Evolutionary conservation across 2,113 vertebrate genomes (phyloP).

Genomic region (Brachirus orientalis): DNA sequence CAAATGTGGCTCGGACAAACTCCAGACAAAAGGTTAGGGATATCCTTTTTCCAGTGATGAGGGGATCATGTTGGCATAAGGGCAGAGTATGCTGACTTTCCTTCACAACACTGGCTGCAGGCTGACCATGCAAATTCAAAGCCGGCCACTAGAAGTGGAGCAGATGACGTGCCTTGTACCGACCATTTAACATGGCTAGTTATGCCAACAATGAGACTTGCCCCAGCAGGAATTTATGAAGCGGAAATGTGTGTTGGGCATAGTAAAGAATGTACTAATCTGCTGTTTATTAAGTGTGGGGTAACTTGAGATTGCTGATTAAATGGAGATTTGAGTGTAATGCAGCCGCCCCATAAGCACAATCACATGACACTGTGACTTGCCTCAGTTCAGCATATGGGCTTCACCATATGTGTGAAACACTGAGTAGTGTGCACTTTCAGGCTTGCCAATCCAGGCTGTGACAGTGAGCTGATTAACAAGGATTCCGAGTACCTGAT

Average conservation of each 20-base stretch:
- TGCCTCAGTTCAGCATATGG: constrained; percentile 80
- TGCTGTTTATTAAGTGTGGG: constrained; percentile 95
- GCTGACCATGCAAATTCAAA: constrained; percentile 54
- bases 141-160: constrained; percentile 71
- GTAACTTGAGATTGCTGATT: constrained; percentile 94
- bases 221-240: constrained; percentile 84
- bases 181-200: constrained; percentile 85
- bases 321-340: constrained; percentile 92
- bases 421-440: constrained; percentile 73
- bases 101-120: constrained; percentile 51
- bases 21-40: constrained; percentile 74
- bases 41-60: constrained; percentile 75
- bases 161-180: constrained; percentile 84
- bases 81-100: constrained; percentile 38
- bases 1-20: constrained; percentile 63
- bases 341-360: constrained; percentile 74
- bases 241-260: constrained; percentile 88
- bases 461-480: constrained; percentile 68
- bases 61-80: constrained; percentile 66
- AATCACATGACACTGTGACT: constrained; percentile 75
- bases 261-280: constrained; percentile 92
- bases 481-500: constrained; percentile 61
- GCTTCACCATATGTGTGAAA: constrained; percentile 80
- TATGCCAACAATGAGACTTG: constrained; percentile 84
- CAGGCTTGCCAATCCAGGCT: constrained; percentile 68